These are phyloP conservation scores for Ecliptopera silaceata DNA, from an alignment of 2,888 invertebrate genomes.

Conservation along the genomic window DNA sequence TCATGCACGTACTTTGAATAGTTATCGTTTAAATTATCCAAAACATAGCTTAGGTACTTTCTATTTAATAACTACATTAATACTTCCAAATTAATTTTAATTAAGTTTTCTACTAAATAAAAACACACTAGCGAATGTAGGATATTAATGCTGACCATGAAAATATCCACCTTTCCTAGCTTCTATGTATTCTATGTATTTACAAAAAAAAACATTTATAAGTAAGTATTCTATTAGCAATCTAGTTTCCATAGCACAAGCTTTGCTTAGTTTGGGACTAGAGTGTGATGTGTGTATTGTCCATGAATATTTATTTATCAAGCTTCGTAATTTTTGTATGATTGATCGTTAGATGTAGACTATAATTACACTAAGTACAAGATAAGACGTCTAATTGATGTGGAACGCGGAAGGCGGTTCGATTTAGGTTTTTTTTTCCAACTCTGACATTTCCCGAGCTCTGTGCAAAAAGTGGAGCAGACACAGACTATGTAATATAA, in stretches of 20 bases:
- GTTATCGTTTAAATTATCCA: neutral
- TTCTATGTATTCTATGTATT: too few relatives aligned
- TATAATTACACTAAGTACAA: neutral
- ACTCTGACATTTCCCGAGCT: constrained; percentile 22
- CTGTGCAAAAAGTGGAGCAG: constrained; percentile 24
- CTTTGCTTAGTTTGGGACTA: too few relatives aligned
- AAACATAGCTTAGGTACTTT: neutral
- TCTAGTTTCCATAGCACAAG: too few relatives aligned
- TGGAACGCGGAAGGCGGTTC: constrained; percentile 17
- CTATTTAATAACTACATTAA: neutral
- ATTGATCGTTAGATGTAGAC: neutral
- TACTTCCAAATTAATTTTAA: too few relatives aligned
- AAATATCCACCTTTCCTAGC: too few relatives aligned
- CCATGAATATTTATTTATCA: neutral
- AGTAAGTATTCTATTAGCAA: too few relatives aligned
- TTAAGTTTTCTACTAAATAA: too few relatives aligned
- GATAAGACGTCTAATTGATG: neutral
- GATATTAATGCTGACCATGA: too few relatives aligned
- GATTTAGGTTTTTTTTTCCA: constrained; percentile 4
- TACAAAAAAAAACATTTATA: neutral
- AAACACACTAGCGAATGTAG: too few relatives aligned
- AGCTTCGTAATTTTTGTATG: constrained; percentile 1
- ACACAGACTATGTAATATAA: constrained; percentile 6
- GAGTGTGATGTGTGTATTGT: too few relatives aligned
- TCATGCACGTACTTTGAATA: constrained; percentile 1